Percentiles rank a stretch among this genome's conserved stretches.
Evolutionary conservation across 2,888 invertebrate genomes (phyloP).

Genomic region (Lucinisca nassula): DNA sequence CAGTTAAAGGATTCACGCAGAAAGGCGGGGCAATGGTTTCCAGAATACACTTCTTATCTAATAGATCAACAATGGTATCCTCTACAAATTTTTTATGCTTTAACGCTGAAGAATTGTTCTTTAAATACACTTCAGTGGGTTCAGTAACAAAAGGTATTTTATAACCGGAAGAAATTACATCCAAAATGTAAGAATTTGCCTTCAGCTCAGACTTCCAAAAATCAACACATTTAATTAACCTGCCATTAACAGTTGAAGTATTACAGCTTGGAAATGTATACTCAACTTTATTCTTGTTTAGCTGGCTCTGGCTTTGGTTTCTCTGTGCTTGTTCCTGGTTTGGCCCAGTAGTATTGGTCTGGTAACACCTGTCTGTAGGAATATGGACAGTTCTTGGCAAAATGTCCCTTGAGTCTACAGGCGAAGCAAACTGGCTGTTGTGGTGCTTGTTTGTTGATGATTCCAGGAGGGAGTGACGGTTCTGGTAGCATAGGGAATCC

Average conservation of each 20-base stretch:
- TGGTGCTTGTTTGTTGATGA: background rate
- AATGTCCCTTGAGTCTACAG: slow-evolving; percentile 8
- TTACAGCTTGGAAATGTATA: too few relatives aligned
- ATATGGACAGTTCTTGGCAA: slow-evolving; percentile 19
- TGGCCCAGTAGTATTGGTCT: background rate
- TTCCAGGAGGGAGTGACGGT: background rate
- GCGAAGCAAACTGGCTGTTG: background rate
- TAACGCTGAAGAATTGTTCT: background rate
- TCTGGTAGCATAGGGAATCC: background rate
- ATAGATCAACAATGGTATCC: background rate
- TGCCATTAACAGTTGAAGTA: too few relatives aligned
- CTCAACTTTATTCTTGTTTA: background rate
- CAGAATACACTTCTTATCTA: background rate
- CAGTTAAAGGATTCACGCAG: background rate
- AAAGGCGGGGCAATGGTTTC: background rate
- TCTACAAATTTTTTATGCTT: background rate
- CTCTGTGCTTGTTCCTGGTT: background rate
- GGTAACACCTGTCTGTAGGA: background rate
- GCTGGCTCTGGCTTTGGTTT: background rate
- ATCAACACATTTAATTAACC: background rate
- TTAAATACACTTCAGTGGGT: background rate
- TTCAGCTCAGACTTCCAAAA: background rate
- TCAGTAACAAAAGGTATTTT: background rate
- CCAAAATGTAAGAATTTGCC: background rate
- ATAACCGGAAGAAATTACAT: background rate